Evolutionary conservation across 2,888 invertebrate genomes (phyloP).

Genomic region (Hirtodrosophila alboralis): DNA sequence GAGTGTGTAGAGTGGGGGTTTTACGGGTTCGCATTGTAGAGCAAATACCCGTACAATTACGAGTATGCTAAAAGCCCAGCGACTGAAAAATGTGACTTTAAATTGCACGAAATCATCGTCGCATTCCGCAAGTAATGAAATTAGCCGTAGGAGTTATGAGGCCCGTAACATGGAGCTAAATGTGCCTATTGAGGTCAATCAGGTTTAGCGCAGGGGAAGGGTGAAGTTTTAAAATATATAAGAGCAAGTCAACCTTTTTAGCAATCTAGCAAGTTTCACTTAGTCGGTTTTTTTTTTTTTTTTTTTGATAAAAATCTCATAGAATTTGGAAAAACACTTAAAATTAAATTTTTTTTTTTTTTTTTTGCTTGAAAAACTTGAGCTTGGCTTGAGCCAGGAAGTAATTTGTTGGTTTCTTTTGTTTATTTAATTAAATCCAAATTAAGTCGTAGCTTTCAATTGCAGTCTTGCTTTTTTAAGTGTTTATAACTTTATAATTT

Average conservation of each 20-base stretch:
- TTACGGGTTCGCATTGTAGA: slow-evolving; percentile 5
- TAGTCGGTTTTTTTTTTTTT: no score
- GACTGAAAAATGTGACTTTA: slow-evolving; percentile 75
- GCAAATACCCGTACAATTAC: slow-evolving; percentile 46
- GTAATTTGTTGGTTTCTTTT: no score
- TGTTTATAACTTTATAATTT: no score
- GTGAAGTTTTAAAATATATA: slow-evolving; percentile 24
- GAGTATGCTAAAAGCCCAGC: slow-evolving; percentile 67
- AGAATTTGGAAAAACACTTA: no score
- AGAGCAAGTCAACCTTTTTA: slow-evolving; percentile 43
- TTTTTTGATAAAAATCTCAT: no score
- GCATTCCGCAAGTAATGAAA: slow-evolving; percentile 78
- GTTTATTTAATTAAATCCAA: no score
- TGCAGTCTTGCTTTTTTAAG: no score
- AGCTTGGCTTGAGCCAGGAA: no score
- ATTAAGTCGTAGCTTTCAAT: no score
- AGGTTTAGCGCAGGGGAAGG: background rate
- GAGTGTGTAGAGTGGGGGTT: slow-evolving; percentile 4
- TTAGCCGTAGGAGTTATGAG: slow-evolving; percentile 55
- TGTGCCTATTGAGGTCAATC: slow-evolving; percentile 53
- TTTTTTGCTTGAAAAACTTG: no score
- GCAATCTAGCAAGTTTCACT: background rate
- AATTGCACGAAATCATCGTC: slow-evolving; percentile 81
- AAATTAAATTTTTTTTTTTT: no score
- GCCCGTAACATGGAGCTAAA: slow-evolving; percentile 13